Evolutionary conservation across 1,140 invertebrate genomes (phyloP), one percentile per base, ranked within the genome.

Genomic region (Cataglyphis hispanica): DNA sequence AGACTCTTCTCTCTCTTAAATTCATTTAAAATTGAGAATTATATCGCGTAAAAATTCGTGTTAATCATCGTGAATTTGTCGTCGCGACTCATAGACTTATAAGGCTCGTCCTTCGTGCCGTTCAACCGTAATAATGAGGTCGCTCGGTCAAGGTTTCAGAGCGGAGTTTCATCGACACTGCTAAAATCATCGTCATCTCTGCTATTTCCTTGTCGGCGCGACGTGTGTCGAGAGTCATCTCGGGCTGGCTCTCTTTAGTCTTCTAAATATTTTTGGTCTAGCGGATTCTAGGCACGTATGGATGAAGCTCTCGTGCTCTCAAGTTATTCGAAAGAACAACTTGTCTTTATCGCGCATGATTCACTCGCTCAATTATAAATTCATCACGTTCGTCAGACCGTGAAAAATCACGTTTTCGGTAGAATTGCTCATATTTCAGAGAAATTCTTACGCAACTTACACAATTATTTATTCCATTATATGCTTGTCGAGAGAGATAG

Each of bases 131-230:
- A 89, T 90, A 92, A 90, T 87, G 81, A 88, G 89, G 77, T 91
- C 86, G 90, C 87, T 91, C 85, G 88, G 89, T 90, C 91, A 92
- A 93, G 92, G 92, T 92, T 93, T 86, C 67, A 58, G 34, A 53
- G 78, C 34, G 64, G 46, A 19, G 75, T 90, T 85, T 63, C 70
- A 46, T 53, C 72, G 61, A n/a, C 25, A 25, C 16, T 4, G 70
- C 50, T 74, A 16, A 7, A 75, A 56, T 34, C 40, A 8, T 11
- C 31, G 31, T 19, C 27, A 27, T 10, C 46, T 22, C 19, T 19
- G 27, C 34, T 37, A 34, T 77, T 66, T 43, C 46, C 86, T 66
- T 11, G 13, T 80, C 40, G 22, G 34, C 34, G 1, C 43, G 11
- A 3, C n/a, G 46, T 40, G 22, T 37, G 56, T 56, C 37, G 27